A percentile compares a stretch with the other conserved stretches of the same genome.
phyloP scores from a whole-genome alignment of 2,888 invertebrate genomes.

The Venustoraphidia nigricollis region DNA sequence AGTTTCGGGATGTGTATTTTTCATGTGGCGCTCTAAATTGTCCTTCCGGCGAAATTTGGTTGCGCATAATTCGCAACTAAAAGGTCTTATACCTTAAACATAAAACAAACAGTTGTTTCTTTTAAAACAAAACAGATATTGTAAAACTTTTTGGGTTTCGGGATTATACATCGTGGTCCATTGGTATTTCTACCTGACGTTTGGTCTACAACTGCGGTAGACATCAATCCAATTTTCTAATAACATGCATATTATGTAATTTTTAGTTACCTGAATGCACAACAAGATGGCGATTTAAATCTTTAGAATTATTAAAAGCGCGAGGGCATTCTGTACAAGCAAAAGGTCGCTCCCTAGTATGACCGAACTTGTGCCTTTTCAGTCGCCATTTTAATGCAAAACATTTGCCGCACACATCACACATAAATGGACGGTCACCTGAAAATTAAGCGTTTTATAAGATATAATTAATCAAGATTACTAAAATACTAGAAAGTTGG shows the following conservation, averaged over 20 bases:
- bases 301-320: constrained; percentile 49
- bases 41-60: constrained; percentile 60
- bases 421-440: constrained; percentile 38
- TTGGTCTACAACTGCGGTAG: too few relatives aligned
- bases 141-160: too few relatives aligned
- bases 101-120: too few relatives aligned
- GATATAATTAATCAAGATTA: too few relatives aligned
- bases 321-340: constrained; percentile 49
- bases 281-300: constrained; percentile 50
- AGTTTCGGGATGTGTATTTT: constrained; percentile 52
- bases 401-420: constrained; percentile 41
- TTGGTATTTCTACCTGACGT: too few relatives aligned
- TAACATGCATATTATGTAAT: not conserved
- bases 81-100: constrained; percentile 44
- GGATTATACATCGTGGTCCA: too few relatives aligned
- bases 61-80: constrained; percentile 53
- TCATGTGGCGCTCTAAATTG: constrained; percentile 59
- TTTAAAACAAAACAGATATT: too few relatives aligned
- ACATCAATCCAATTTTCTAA: too few relatives aligned
- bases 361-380: constrained; percentile 36
- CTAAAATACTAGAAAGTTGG: too few relatives aligned
- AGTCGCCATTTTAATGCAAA: constrained; percentile 43
- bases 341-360: constrained; percentile 35
- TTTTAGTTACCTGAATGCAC: constrained; percentile 45
- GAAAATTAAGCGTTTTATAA: constrained; percentile 13